Evolutionary conservation across 2,797 vertebrate species (phyloP).

Genomic region (Brachyrhaphis roseni): DNA sequence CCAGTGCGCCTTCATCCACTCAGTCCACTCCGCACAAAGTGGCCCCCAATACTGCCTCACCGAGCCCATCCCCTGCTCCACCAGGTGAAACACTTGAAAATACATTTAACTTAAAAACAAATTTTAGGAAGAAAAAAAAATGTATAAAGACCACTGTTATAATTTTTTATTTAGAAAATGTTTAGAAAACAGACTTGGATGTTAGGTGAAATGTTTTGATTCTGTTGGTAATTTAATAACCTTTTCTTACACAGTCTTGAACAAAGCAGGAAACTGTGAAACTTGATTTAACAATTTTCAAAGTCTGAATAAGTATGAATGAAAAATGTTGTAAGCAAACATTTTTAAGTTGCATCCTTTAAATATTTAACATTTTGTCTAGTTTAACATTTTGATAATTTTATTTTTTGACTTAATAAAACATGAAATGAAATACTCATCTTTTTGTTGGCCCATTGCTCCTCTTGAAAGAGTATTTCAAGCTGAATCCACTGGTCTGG

Average conservation of each 20-base stretch:
- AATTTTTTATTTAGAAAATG: not conserved
- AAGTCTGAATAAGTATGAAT: not conserved
- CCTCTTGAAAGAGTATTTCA: not conserved
- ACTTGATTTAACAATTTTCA: not conserved
- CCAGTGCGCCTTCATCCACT: conserved; percentile 83
- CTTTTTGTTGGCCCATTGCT: not conserved
- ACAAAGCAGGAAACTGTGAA: not conserved
- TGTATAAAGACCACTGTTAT: not conserved
- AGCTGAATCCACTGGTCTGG: not conserved
- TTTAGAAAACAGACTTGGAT: not conserved
- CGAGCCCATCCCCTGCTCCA: conserved; percentile 86
- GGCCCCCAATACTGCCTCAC: conserved; percentile 82
- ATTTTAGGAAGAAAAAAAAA: not conserved
- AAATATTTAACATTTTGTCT: not conserved
- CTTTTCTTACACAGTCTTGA: not conserved
- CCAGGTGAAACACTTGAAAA: conserved; percentile 57
- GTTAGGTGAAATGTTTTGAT: not conserved
- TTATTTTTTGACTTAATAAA: not conserved
- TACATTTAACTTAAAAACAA: not conserved
- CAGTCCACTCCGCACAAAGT: conserved; percentile 92
- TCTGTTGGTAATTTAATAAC: not conserved
- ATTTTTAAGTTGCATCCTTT: not conserved
- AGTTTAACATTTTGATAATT: not conserved
- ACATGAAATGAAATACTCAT: not conserved
- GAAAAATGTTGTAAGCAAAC: not conserved